These are phyloP conservation scores for Peromyscus eremicus DNA, from an alignment of 2,797 vertebrate genomes.

Conservation along the genomic window DNA sequence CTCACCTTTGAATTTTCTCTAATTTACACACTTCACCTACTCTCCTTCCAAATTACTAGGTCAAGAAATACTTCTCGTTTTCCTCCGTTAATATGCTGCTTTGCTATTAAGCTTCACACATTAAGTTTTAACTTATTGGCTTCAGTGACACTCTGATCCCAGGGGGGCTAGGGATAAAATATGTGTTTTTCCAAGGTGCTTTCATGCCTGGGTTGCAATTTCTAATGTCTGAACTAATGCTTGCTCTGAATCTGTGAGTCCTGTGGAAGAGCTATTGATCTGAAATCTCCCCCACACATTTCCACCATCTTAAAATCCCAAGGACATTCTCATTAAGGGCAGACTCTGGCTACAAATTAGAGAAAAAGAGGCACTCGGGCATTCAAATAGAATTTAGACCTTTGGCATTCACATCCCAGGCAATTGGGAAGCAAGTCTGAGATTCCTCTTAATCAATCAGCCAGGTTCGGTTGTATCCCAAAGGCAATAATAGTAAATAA, in stretches of 20 bases:
- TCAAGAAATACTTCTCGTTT: slow-evolving; percentile 81
- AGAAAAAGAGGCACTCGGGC: slow-evolving; percentile 66
- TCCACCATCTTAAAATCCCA: slow-evolving; percentile 70
- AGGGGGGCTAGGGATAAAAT: slow-evolving; percentile 55
- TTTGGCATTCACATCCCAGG: neutral
- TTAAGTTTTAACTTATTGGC: slow-evolving; percentile 80
- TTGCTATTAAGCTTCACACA: slow-evolving; percentile 74
- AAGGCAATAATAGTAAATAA: slow-evolving; percentile 73
- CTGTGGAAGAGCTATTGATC: slow-evolving; percentile 65
- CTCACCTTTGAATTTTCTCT: slow-evolving; percentile 80
- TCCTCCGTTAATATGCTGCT: slow-evolving; percentile 72
- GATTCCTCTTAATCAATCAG: slow-evolving; percentile 39
- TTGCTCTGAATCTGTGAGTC: slow-evolving; percentile 54
- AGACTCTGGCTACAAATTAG: slow-evolving; percentile 71
- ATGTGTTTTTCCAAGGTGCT: slow-evolving; percentile 71
- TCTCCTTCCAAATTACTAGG: slow-evolving; percentile 78
- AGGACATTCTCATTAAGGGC: slow-evolving; percentile 74
- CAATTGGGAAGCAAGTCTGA: slow-evolving; percentile 34
- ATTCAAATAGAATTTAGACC: slow-evolving; percentile 40
- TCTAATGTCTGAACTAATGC: slow-evolving; percentile 77
- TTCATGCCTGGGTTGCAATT: slow-evolving; percentile 70
- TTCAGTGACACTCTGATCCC: slow-evolving; percentile 69
- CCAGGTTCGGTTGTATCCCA: slow-evolving; percentile 32
- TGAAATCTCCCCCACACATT: slow-evolving; percentile 38
- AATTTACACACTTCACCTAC: slow-evolving; percentile 81